These are phyloP conservation scores for Premnoplex brunnescens DNA, from an alignment of 2,797 vertebrate species.

Conservation along the genomic window DNA sequence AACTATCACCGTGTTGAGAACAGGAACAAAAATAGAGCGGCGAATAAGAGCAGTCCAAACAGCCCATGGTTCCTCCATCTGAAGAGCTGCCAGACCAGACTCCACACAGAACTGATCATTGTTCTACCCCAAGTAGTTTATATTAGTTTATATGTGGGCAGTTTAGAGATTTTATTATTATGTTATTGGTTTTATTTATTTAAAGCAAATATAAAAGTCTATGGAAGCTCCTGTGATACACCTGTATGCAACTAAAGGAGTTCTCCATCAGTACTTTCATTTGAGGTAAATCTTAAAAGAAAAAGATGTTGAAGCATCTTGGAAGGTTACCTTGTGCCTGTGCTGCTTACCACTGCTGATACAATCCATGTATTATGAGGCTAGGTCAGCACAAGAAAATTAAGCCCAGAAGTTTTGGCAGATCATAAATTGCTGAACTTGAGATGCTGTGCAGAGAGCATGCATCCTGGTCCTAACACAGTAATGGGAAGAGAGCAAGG, in stretches of 20 bases:
- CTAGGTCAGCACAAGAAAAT: neutral
- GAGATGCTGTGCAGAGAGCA: neutral
- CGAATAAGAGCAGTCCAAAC: neutral
- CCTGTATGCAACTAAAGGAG: neutral
- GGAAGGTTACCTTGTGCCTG: neutral
- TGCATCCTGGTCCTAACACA: neutral
- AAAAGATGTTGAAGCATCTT: neutral
- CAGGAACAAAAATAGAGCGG: neutral
- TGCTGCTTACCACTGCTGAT: neutral
- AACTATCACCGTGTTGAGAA: neutral
- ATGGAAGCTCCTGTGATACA: neutral
- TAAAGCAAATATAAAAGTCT: neutral
- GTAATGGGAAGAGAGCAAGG: neutral
- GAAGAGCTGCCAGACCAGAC: accelerated
- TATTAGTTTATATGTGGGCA: accelerated
- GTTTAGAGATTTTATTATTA: neutral
- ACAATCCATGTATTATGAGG: neutral
- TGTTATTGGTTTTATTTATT: neutral
- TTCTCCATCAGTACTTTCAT: neutral
- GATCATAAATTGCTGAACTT: neutral
- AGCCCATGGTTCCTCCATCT: neutral
- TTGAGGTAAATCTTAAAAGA: neutral
- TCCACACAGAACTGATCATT: neutral
- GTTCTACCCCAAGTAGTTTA: neutral
- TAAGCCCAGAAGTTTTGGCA: neutral